phyloP scores from a whole-genome alignment of 2,888 invertebrate genomes.

The Cheiracanthium punctorium region DNA sequence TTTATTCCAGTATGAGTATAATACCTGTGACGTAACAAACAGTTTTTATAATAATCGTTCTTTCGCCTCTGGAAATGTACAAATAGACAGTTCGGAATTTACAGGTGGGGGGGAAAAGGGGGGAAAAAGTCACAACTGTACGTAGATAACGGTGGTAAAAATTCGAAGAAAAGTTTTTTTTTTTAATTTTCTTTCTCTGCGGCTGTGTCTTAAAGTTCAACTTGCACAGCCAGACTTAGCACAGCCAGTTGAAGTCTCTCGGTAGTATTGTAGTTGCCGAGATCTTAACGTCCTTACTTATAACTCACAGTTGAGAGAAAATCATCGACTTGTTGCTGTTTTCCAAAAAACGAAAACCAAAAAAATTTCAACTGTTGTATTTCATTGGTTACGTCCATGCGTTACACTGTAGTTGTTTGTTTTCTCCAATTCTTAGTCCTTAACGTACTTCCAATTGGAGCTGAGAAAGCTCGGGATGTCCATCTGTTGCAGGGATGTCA shows the following conservation, averaged over 20 bases:
- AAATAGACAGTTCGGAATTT: not conserved
- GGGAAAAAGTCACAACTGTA: not conserved
- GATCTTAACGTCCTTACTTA: no score
- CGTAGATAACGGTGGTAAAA: conserved; percentile 9
- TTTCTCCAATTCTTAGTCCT: conserved; percentile 8
- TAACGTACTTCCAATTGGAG: conserved; percentile 55
- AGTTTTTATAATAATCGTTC: no score
- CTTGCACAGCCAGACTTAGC: not conserved
- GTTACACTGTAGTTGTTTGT: no score
- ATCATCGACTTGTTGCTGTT: not conserved
- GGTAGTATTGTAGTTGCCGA: no score
- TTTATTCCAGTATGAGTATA: no score
- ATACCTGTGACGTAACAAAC: no score
- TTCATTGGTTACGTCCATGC: no score
- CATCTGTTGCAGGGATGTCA: conserved; percentile 16
- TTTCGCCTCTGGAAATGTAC: not conserved
- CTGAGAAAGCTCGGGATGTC: conserved; percentile 56
- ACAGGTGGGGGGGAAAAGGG: not conserved
- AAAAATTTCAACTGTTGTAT: no score
- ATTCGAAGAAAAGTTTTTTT: not conserved
- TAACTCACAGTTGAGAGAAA: no score
- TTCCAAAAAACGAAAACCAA: no score
- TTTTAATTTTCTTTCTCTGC: not conserved
- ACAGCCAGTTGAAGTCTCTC: no score
- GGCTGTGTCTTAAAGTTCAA: not conserved